Evolutionary conservation across 2,113 vertebrate species (phyloP).

Genomic region (Ochotona curzoniae): DNA sequence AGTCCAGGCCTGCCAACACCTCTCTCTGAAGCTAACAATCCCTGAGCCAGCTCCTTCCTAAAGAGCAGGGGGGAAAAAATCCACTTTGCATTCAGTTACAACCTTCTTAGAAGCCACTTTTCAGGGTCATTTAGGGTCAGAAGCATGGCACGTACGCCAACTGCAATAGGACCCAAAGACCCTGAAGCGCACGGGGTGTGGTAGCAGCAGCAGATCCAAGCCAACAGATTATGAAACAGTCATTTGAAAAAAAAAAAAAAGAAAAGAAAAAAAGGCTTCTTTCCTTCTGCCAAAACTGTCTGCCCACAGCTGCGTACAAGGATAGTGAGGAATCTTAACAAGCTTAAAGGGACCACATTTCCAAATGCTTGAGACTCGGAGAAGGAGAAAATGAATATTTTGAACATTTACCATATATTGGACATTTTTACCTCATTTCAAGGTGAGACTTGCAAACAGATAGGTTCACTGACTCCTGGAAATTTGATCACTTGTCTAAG

Average conservation of each 20-base stretch:
- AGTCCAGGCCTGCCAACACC: slow-evolving; percentile 37
- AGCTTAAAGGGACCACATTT: slow-evolving; percentile 73
- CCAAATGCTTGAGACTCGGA: background rate
- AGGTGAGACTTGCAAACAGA: background rate
- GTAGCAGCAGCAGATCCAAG: slow-evolving; percentile 54
- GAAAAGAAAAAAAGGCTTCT: background rate
- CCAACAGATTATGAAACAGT: slow-evolving; percentile 77
- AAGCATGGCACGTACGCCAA: slow-evolving; percentile 28
- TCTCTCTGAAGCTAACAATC: slow-evolving; percentile 61
- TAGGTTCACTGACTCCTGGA: background rate
- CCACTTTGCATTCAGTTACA: slow-evolving; percentile 49
- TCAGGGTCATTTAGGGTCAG: slow-evolving; percentile 49
- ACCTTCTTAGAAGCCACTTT: background rate
- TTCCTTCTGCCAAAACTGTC: slow-evolving; percentile 74
- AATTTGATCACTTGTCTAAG: background rate
- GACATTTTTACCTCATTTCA: background rate
- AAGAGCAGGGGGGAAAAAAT: slow-evolving; percentile 53
- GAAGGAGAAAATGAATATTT: background rate
- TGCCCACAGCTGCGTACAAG: slow-evolving; percentile 75
- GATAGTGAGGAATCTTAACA: slow-evolving; percentile 76
- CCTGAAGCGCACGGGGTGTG: slow-evolving; percentile 48
- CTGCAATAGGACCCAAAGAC: slow-evolving; percentile 7
- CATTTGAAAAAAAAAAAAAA: slow-evolving; percentile 34
- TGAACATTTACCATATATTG: background rate
- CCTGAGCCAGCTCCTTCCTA: slow-evolving; percentile 62